phyloP scores from a whole-genome alignment of 2,797 vertebrate genomes.

The Sebastes elongatus region DNA sequence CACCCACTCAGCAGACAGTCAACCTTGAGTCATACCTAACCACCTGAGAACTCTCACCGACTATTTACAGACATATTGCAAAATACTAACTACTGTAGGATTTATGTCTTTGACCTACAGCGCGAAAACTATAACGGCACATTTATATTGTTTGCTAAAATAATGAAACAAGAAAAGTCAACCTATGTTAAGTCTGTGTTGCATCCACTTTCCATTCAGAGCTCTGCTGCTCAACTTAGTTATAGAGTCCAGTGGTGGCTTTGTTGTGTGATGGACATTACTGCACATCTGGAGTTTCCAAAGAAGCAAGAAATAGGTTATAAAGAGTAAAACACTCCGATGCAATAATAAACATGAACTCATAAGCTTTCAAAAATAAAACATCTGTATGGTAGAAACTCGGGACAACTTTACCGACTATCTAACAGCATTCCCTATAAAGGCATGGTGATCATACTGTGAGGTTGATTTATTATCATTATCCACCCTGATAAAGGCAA shows the following conservation, averaged over 20 bases:
- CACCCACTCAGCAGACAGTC: constrained; percentile 22
- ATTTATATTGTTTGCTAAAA: neutral
- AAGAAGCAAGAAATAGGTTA: neutral
- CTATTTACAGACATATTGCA: constrained; percentile 21
- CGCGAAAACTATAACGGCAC: neutral
- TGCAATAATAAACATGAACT: neutral
- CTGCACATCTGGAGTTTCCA: neutral
- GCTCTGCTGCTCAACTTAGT: neutral
- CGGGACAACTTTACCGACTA: neutral
- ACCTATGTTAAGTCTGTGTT: neutral
- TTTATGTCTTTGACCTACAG: neutral
- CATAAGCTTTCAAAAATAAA: neutral
- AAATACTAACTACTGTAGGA: neutral
- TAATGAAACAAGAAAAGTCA: neutral
- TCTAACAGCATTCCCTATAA: neutral
- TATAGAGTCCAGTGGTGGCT: neutral
- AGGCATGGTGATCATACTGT: neutral
- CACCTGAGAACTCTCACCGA: constrained; percentile 29
- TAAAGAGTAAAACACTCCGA: neutral
- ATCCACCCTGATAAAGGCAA: neutral
- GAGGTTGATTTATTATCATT: neutral
- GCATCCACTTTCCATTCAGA: neutral
- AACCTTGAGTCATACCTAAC: constrained; percentile 25
- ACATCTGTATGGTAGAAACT: neutral
- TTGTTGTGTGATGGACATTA: neutral